Base-by-base conservation (phyloP, 2,888 invertebrate species). In the Ormyrus thymus region DNA sequence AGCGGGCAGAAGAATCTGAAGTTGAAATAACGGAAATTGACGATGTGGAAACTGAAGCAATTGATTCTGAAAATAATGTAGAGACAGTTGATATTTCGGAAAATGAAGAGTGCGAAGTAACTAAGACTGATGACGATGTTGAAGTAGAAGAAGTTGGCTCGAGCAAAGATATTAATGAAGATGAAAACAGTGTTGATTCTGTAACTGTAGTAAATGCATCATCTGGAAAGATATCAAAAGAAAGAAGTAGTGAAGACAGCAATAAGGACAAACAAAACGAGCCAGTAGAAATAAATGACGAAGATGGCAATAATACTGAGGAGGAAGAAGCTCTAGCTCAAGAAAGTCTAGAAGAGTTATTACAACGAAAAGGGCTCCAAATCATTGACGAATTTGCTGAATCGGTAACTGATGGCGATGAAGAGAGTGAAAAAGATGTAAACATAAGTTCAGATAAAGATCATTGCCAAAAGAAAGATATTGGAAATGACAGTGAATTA, bases 361-460 rank as follows among this genome's bases (percentile, higher is more conserved):
- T 84, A 7, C 75, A 78, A 11, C 79, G 78, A 9, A 81, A 82
- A n/a, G 81, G 81, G 5, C 75, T 84, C 8, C 79, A 82, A 55
- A 79, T 83, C 3, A 80, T 84, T 46, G 83, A 83, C 7, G 82
- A 83, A 45, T 46, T 83, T 2, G 81, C 72, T 1, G 83, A 82
- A 58, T 56, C 73, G 1, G 70, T 65, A 9, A 75, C 81, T 6
- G 80, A 82, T 6, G 75, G 75, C 15, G 82, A 83, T 0, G 70
- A 81, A 8, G 78, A 80, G 8, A 65, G 70, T 1, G 80, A 82
- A 9, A 81, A 81, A 48, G 79, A 79, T 6, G 13, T 10, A 0
- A 76, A 80, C 29, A 6, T 55, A 0, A 75, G 66, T 46, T 58
- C 59, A n/a, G 78, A 81, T 43, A 80, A 78, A n/a, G 75, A 69